phyloP scores from a whole-genome alignment of 2,888 invertebrate species.

The Sinopyrophorus schimmeli region DNA sequence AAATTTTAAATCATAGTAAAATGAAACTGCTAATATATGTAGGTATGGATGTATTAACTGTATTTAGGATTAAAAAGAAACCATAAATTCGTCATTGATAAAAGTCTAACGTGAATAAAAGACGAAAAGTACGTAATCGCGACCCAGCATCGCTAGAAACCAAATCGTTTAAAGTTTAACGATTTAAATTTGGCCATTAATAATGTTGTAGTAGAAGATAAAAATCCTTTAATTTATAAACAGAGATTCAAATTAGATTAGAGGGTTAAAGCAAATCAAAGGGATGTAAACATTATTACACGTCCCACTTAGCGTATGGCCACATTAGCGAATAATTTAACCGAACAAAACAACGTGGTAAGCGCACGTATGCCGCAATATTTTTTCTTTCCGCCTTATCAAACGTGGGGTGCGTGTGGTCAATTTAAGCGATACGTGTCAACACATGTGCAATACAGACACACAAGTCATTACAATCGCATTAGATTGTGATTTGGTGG shows the following conservation, averaged over 20 bases:
- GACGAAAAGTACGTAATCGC: too few relatives aligned
- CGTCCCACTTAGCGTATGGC: constrained; percentile 19
- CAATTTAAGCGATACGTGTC: constrained; percentile 36
- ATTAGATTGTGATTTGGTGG: constrained; percentile 36
- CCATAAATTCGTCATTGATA: too few relatives aligned
- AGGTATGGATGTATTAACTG: too few relatives aligned
- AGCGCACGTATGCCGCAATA: constrained; percentile 26
- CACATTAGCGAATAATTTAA: constrained; percentile 15
- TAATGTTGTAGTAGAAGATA: constrained; percentile 5
- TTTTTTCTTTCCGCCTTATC: constrained; percentile 32
- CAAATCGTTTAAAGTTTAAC: too few relatives aligned
- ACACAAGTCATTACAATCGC: constrained; percentile 40
- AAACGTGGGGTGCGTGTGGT: constrained; percentile 32
- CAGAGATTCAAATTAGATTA: constrained; percentile 21
- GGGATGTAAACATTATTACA: constrained; percentile 24
- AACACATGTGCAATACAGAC: constrained; percentile 38
- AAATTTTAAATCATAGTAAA: too few relatives aligned
- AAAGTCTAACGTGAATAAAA: too few relatives aligned
- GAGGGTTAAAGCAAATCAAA: constrained; percentile 27
- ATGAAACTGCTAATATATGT: too few relatives aligned
- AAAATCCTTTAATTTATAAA: constrained; percentile 21
- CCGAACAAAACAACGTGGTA: constrained; percentile 18
- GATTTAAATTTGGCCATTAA: too few relatives aligned
- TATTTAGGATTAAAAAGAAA: too few relatives aligned
- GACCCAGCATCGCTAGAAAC: too few relatives aligned